Evolutionary conservation across 2,888 invertebrate species (phyloP), one percentile per base, ranked within the genome.

Genomic region (Cerastoderma edule): DNA sequence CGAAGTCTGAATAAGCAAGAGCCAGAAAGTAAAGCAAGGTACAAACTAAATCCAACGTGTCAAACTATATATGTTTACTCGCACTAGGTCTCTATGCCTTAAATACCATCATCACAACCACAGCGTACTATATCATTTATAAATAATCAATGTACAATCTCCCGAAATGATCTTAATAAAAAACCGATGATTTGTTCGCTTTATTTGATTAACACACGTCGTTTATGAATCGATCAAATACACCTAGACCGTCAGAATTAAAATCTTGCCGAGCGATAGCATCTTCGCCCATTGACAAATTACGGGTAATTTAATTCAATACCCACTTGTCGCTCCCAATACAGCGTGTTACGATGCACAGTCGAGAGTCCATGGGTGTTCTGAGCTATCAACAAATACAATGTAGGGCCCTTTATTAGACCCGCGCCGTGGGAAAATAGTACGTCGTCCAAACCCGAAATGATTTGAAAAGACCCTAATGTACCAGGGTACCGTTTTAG

Each of bases 371-470:
- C 24, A 53, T 72, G 77, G 72, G 72, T 77, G 77, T 77, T 72
- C 72, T 50, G 50, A 24, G 57, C 28, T 68, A 69, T 66, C 77
- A 69, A 60, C 60, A 24, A 60, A 69, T 64, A 67, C 30, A 33
- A 35, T 57, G n/a, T n/a, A n/a, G n/a, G n/a, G 76, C 72, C 72
- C 77, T 72, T 72, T 69, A 72, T 77, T 65, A 72, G 72, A 6
- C 60, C 33, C 39, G 5, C 8, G 35, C n/a, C n/a, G n/a, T n/a
- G n/a, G n/a, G n/a, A n/a, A n/a, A n/a, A n/a, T n/a, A n/a, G n/a
- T n/a, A n/a, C n/a, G n/a, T n/a, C n/a, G n/a, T n/a, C n/a, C n/a
- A n/a, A n/a, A n/a, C n/a, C n/a, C n/a, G n/a, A n/a, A n/a, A n/a
- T n/a, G n/a, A n/a, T n/a, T n/a, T n/a, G n/a, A n/a, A n/a, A n/a